Evolutionary conservation across 2,113 vertebrate species (phyloP).

Genomic region (Pseudorectes ferrugineus): DNA sequence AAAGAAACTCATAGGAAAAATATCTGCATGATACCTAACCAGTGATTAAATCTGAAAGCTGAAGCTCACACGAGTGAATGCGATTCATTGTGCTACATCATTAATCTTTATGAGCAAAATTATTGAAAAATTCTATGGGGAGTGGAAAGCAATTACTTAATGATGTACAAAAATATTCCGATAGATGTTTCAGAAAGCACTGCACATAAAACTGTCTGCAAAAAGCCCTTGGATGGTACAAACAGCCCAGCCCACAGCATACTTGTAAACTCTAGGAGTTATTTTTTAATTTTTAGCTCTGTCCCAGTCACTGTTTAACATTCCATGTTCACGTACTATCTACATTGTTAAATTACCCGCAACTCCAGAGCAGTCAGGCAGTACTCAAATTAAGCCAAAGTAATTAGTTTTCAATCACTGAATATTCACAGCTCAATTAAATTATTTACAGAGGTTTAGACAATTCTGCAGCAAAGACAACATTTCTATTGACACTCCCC

Average conservation of each 20-base stretch:
- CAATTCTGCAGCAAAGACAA: constrained; percentile 23
- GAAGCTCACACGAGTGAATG: neutral
- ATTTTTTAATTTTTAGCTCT: neutral
- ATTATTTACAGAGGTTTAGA: constrained; percentile 74
- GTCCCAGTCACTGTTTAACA: constrained; percentile 58
- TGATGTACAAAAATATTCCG: neutral
- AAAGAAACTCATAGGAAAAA: constrained; percentile 13
- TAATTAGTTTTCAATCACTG: constrained; percentile 77
- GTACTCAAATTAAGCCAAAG: constrained; percentile 73
- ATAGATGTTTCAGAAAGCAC: neutral
- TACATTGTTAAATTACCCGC: constrained; percentile 71
- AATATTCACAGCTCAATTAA: constrained; percentile 78
- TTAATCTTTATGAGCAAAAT: constrained; percentile 61
- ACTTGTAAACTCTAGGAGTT: neutral
- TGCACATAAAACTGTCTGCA: neutral
- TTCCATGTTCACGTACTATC: constrained; percentile 62
- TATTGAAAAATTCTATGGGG: constrained; percentile 6
- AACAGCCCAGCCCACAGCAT: neutral
- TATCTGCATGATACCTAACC: neutral
- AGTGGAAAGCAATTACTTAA: constrained; percentile 46
- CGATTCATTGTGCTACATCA: neutral
- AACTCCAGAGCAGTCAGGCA: constrained; percentile 71
- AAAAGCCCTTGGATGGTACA: neutral
- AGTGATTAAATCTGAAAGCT: neutral
- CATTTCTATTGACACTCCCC: constrained; percentile 57